Evolutionary conservation across 2,113 vertebrate species (phyloP).

Genomic region (Desmodus rotundus): DNA sequence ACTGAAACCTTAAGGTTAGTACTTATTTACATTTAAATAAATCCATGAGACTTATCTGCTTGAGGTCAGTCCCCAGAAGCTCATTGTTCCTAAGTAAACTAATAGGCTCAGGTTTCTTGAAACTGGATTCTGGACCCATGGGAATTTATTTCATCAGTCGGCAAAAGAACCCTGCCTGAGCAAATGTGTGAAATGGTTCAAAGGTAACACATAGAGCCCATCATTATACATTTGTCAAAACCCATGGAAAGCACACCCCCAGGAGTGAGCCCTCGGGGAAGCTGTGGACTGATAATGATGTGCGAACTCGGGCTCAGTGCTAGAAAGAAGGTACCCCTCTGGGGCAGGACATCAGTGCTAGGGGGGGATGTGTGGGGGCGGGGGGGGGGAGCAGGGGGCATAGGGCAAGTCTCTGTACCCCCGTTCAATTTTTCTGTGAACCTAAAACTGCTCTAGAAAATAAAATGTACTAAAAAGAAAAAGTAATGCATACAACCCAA

Average conservation of each 20-base stretch:
- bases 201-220: not conserved
- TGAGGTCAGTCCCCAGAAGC: not conserved
- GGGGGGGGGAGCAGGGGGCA: accelerated
- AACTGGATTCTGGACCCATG: not conserved
- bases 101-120: not conserved
- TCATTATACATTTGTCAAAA: not conserved
- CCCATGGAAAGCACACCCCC: not conserved
- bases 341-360: not conserved
- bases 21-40: not conserved
- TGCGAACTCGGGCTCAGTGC: not conserved
- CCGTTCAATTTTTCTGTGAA: not conserved
- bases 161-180: not conserved
- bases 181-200: not conserved
- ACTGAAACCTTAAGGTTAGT: not conserved
- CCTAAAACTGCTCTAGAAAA: not conserved
- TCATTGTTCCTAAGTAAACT: not conserved
- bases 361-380: not conserved
- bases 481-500: not conserved
- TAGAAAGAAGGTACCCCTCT: not conserved
- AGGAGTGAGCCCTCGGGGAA: not conserved
- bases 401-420: not conserved
- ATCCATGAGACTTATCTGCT: not conserved
- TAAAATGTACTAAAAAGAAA: not conserved
- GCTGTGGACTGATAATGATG: not conserved
- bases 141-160: not conserved